Evolutionary conservation across 2,797 vertebrate genomes (phyloP).

Genomic region (Staurois parvus): DNA sequence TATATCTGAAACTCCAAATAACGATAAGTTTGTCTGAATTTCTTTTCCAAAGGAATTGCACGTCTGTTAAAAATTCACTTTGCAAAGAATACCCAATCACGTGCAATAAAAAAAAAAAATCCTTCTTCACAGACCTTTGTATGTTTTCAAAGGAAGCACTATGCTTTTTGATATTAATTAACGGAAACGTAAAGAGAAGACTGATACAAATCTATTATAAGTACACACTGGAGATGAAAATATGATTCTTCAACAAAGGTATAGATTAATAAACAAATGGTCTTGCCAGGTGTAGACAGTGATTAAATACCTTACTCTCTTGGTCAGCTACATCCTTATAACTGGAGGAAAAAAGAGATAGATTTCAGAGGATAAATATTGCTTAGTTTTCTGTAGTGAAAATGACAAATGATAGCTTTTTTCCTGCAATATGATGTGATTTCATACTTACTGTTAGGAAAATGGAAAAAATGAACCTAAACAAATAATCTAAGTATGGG

Average conservation of each 20-base stretch:
- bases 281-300: constrained; percentile 35
- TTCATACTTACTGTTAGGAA: not conserved
- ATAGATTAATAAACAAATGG: constrained; percentile 33
- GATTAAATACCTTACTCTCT: constrained; percentile 47
- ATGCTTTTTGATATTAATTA: no score
- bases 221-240: not conserved
- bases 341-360: not conserved
- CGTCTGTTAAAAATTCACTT: no score
- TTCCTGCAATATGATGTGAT: not conserved
- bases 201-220: not conserved
- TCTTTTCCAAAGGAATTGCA: no score
- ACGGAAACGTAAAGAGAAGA: not conserved
- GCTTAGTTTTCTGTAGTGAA: not conserved
- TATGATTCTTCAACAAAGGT: not conserved
- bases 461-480: no score
- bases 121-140: no score
- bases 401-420: constrained; percentile 10
- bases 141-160: no score
- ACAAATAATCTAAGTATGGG: no score
- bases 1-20: no score
- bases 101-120: no score
- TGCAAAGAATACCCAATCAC: no score
- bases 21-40: no score
- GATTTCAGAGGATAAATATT: constrained; percentile 14
- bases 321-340: constrained; percentile 10